Evolutionary conservation across 2,888 invertebrate genomes (phyloP).

Genomic region (Standfussiana lucernea): DNA sequence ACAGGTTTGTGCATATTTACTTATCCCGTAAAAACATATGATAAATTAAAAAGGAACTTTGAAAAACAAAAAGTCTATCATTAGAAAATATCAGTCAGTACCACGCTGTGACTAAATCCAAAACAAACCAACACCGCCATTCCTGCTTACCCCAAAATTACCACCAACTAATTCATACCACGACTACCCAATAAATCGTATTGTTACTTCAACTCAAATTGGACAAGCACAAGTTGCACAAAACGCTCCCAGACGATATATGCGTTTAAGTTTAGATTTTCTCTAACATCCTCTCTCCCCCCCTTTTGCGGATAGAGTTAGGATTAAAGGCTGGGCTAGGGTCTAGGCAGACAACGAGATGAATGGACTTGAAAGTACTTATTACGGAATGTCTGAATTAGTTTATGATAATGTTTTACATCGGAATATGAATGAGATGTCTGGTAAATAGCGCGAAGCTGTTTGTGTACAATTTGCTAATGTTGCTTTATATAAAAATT

Average conservation of each 20-base stretch:
- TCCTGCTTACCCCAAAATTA: slow-evolving; percentile 1
- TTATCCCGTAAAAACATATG: background rate
- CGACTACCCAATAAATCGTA: slow-evolving; percentile 46
- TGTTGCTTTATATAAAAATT: no score
- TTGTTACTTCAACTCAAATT: slow-evolving; percentile 48
- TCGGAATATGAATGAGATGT: slow-evolving; percentile 36
- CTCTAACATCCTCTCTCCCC: slow-evolving; percentile 21
- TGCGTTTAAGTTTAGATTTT: slow-evolving; percentile 69
- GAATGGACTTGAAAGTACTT: slow-evolving; percentile 22
- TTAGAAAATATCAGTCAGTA: background rate
- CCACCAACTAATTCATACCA: slow-evolving; percentile 45
- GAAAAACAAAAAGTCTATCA: background rate
- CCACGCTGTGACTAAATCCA: background rate
- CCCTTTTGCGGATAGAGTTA: slow-evolving; percentile 41
- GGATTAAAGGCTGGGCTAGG: slow-evolving; percentile 60
- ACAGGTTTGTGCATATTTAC: background rate
- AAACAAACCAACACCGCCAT: background rate
- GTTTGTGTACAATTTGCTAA: background rate
- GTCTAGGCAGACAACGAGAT: slow-evolving; percentile 50
- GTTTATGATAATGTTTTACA: slow-evolving; percentile 12
- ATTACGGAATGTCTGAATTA: slow-evolving; percentile 45
- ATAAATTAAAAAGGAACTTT: background rate
- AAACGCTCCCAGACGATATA: slow-evolving; percentile 71
- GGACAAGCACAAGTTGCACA: slow-evolving; percentile 47
- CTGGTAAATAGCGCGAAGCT: background rate